These are phyloP conservation scores for Melanostoma mellinum DNA, from an alignment of 2,888 invertebrate genomes.

Conservation along the genomic window DNA sequence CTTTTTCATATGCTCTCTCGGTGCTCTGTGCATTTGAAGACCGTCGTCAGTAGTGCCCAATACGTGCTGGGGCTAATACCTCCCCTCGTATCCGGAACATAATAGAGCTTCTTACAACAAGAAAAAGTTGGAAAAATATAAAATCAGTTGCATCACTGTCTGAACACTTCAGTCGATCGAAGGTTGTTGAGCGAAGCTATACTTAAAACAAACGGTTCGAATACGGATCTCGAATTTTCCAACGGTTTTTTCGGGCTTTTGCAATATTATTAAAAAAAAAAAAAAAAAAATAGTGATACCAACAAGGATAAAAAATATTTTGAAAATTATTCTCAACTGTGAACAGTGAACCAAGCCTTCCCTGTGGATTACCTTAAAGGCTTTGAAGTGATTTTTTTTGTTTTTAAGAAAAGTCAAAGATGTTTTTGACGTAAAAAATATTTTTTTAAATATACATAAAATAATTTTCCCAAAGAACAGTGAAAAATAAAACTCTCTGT, in stretches of 20 bases:
- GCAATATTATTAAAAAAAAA: slow-evolving; percentile 14
- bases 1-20: slow-evolving; percentile 31
- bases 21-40: slow-evolving; percentile 40
- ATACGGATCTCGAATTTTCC: slow-evolving; percentile 53
- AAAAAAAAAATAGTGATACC: slow-evolving; percentile 15
- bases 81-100: slow-evolving; percentile 75
- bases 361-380: slow-evolving; percentile 53
- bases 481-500: slow-evolving; percentile 48
- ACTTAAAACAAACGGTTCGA: slow-evolving; percentile 60
- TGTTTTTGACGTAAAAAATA: slow-evolving; percentile 54
- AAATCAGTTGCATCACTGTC: slow-evolving; percentile 82
- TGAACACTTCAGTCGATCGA: slow-evolving; percentile 82
- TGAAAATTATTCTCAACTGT: slow-evolving; percentile 18
- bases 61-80: slow-evolving; percentile 60
- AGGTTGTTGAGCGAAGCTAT: slow-evolving; percentile 79
- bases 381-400: slow-evolving; percentile 53
- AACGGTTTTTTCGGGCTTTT: background rate
- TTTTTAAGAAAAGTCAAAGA: slow-evolving; percentile 26
- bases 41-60: slow-evolving; percentile 60
- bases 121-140: slow-evolving; percentile 77
- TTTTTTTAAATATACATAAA: background rate
- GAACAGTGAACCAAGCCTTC: slow-evolving; percentile 47
- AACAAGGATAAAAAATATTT: slow-evolving; percentile 24
- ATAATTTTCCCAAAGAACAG: slow-evolving; percentile 39
- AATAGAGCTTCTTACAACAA: slow-evolving; percentile 68